Base-by-base conservation (phyloP, 2,888 invertebrate genomes). In the Rhimphoctona megacephalus region DNA sequence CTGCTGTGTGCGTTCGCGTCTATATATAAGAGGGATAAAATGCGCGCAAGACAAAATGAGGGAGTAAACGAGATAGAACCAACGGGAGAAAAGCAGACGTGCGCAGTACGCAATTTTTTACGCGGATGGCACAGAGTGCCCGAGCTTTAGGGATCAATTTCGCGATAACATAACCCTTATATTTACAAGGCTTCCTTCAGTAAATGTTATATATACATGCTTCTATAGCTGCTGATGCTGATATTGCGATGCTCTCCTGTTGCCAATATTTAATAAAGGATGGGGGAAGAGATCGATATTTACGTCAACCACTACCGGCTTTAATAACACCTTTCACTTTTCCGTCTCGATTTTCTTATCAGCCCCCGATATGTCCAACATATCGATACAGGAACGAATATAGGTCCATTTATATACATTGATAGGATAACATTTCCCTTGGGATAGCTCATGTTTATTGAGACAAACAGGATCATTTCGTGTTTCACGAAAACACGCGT, bases 81-180 rank as follows among this genome's bases (percentile, higher is more conserved):
- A 86, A 86, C 74, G 82, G 88, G 88, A 88, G 88, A 82, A 81
- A 82, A 76, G 81, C 85, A 72, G 87, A 87, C 90, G 90, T 93
- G 94, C 94, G 94, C 94, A 94, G 92, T 92, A 93, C 91, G 92
- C 92, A 64, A 91, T 92, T 92, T 93, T 94, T 93, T 94, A 92
- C 92, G 91, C 90, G 90, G 90, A 90, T 93, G 92, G 92, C 93
- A 93, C 91, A 91, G 91, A 90, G 91, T 87, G 80, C 81, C 79
- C 87, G 81, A 87, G 85, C 77, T 84, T 81, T 81, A 89, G 91
- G 92, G 94, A 94, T 94, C 93, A 93, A 94, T 94, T 94, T 93
- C 92, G 91, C 90, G 92, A 94, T 92, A 94, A 93, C 94, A 92
- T 91, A 91, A 92, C 86, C 88, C 91, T 93, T 93, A 91, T 90